phyloP scores from a whole-genome alignment of 2,888 invertebrate species.

The Alviniconcha strummeri region DNA sequence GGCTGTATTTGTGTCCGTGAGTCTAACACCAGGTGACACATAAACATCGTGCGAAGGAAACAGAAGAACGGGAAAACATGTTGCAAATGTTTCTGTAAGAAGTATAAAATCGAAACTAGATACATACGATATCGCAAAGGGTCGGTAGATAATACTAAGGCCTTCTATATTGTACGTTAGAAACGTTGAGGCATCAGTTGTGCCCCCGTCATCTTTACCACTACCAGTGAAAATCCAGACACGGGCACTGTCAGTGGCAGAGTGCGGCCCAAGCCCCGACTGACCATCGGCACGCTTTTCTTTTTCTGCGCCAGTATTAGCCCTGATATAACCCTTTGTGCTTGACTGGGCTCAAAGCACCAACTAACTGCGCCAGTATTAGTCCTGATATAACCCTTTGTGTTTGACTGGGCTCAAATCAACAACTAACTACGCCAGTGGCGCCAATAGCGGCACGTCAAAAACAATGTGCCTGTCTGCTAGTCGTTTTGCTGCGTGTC shows the following conservation, averaged over 20 bases:
- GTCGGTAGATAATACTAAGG: background rate
- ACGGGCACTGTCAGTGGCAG: background rate
- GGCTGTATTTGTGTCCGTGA: background rate
- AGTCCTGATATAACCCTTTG: too few species aligned
- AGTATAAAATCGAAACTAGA: background rate
- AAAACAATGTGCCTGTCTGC: too few species aligned
- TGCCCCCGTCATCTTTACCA: background rate
- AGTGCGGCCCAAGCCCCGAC: too few species aligned
- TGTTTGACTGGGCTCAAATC: too few species aligned
- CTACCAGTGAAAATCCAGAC: background rate
- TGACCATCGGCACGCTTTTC: too few species aligned
- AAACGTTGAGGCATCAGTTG: background rate
- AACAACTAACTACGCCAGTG: too few species aligned
- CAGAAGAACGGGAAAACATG: background rate
- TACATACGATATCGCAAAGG: background rate
- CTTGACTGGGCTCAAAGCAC: too few species aligned
- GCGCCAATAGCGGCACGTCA: too few species aligned
- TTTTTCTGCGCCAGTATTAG: too few species aligned
- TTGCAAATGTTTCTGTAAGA: background rate
- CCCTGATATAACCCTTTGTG: too few species aligned
- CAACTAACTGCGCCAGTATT: too few species aligned
- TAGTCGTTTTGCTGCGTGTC: too few species aligned
- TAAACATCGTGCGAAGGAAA: background rate
- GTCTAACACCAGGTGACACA: background rate
- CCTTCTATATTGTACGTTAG: constrained; percentile 4